Base-by-base conservation (phyloP, 2,113 vertebrate species). In the Leiothrix lutea region DNA sequence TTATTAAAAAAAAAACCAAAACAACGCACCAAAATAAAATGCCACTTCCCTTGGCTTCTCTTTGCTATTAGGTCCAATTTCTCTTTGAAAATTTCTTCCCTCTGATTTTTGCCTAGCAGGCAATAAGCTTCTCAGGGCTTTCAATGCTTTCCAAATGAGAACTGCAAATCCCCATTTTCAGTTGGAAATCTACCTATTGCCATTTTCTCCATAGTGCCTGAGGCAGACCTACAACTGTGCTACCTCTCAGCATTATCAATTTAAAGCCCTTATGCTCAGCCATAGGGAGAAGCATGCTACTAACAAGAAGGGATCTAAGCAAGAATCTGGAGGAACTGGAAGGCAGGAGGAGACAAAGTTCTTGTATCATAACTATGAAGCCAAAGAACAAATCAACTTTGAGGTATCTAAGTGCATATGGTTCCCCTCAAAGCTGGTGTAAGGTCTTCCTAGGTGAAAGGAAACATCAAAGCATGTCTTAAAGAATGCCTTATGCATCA, bases 381-480 rank as follows among this genome's bases (percentile, higher is more conserved):
- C 94, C 48, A 74, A 88, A 86, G 56, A 94, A 96, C 31, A 93
- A 78, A 81, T 79, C 96, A 96, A 57, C 92, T 88, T 80, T 75
- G 74, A 92, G 83, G 93, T 82, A 94, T 84, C 74, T 64, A 61
- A 79, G 86, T 72, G 65, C 83, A 70, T 29, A 71, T 12, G 56
- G 80, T 72, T 96, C 66, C 64, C 83, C 94, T 95, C 88, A 84
- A 96, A 96, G 80, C 17, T 73, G 72, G 38, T 5, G 1, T 80
- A 47, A 94, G 45, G 31, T 62, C 47, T 80, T 88, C 42, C 35
- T 38, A 73, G 62, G 73, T 57, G 88, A 90, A 92, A 80, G 33
- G 48, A 88, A 92, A 81, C 1, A 4, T 57, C 53, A 77, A 94
- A 95, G 82, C 1, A 4, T 53, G 89, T 62, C 75, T 92, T 60